A percentile compares a stretch with the other conserved stretches of the same genome.
phyloP scores from a whole-genome alignment of 2,888 invertebrate species.

The Acrocyrtus sp. region DNA sequence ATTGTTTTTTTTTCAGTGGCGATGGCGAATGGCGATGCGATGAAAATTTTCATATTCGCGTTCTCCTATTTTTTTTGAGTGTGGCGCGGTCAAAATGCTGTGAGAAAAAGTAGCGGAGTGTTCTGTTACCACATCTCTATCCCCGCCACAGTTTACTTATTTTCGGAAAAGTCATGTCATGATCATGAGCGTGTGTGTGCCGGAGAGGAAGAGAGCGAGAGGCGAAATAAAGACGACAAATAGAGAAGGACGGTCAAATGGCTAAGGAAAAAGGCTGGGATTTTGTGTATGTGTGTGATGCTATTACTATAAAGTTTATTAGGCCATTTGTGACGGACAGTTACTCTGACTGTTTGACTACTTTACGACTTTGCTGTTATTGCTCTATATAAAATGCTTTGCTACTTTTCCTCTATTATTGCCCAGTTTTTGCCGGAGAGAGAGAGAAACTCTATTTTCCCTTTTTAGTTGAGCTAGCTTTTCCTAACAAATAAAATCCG shows the following conservation, averaged over 20 bases:
- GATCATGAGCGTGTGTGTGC: neutral
- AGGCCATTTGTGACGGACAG: conserved; percentile 61
- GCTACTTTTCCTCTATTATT: conserved; percentile 3
- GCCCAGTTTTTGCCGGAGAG: neutral
- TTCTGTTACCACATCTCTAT: neutral
- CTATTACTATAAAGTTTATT: conserved; percentile 56
- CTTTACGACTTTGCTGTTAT: conserved; percentile 49
- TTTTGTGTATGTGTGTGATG: neutral
- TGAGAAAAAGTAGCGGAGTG: no score
- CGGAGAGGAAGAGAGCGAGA: neutral
- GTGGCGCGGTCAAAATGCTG: neutral
- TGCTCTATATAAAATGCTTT: conserved; percentile 24
- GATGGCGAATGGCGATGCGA: no score
- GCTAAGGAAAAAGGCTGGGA: neutral
- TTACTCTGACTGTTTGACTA: conserved; percentile 53
- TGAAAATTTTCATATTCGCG: no score
- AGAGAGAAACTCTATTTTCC: neutral
- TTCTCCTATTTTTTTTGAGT: no score
- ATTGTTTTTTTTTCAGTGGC: conserved; percentile 41
- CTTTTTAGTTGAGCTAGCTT: neutral
- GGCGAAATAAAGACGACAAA: neutral
- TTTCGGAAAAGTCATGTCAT: neutral
- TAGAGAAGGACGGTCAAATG: neutral
- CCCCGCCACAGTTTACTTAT: no score
- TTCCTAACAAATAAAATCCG: neutral